These are phyloP conservation scores for Podocnemis expansa DNA, from an alignment of 2,113 vertebrate species.

Conservation along the genomic window DNA sequence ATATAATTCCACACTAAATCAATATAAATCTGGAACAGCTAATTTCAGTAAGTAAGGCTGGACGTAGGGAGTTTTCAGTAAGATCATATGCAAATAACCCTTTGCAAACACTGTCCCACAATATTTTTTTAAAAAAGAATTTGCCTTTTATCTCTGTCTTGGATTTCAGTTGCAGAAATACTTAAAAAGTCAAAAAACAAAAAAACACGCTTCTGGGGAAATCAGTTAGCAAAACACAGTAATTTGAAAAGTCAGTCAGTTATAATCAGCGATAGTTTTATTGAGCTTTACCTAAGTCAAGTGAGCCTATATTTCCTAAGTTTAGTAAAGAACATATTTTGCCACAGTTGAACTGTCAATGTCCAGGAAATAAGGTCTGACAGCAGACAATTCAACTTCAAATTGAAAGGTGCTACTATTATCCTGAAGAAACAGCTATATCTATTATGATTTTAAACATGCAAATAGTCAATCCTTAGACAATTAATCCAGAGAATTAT, in stretches of 20 bases:
- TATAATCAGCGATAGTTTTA: neutral
- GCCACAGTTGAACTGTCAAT: neutral
- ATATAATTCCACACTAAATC: neutral
- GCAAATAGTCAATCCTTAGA: neutral
- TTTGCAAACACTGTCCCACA: neutral
- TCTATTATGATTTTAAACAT: neutral
- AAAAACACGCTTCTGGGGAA: neutral
- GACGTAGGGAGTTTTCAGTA: neutral
- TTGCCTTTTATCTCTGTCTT: neutral
- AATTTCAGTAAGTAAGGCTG: neutral
- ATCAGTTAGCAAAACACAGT: neutral
- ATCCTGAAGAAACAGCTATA: neutral
- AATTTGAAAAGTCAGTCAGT: neutral
- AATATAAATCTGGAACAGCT: neutral
- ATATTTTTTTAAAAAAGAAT: neutral
- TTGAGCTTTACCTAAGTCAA: neutral
- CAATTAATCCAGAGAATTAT: neutral
- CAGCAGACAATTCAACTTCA: neutral
- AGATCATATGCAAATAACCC: neutral
- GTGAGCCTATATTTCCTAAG: neutral
- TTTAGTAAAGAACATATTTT: neutral
- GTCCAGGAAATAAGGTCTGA: neutral
- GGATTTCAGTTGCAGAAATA: neutral
- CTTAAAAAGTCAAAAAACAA: too few relatives aligned
- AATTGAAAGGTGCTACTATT: neutral